Percentiles rank a stretch among this genome's conserved stretches.
These are phyloP conservation scores for Spinus olivaceus DNA, from an alignment of 2,797 vertebrate species.

Conservation along the genomic window DNA sequence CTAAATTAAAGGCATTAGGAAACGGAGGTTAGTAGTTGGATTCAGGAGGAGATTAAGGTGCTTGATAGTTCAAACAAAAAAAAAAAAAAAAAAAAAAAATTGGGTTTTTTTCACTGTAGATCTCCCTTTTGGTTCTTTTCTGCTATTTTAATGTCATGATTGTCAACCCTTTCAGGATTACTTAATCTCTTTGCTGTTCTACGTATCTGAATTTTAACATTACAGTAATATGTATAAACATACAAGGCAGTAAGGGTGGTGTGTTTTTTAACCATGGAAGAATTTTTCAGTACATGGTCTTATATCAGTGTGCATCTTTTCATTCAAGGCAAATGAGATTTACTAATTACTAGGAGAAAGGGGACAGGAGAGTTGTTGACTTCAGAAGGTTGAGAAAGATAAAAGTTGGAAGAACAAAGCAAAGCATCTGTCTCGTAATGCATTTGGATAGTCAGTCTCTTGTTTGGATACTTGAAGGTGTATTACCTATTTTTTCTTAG, in stretches of 20 bases:
- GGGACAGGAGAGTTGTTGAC: not conserved
- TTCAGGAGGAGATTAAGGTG: not conserved
- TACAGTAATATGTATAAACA: not conserved
- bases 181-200: not conserved
- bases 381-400: not conserved
- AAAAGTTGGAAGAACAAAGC: not conserved
- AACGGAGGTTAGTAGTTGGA: not conserved
- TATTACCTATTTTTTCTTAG: not conserved
- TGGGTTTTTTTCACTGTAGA: not conserved
- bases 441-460: not conserved
- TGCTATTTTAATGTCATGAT: not conserved
- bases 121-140: not conserved
- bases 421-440: not conserved
- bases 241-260: not conserved
- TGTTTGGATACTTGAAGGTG: not conserved
- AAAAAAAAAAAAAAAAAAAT: not conserved
- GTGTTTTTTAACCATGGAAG: not conserved
- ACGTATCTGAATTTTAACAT: not conserved
- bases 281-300: not conserved
- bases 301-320: not conserved
- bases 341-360: not conserved
- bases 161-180: not conserved
- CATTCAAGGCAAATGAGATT: not conserved
- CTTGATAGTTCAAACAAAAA: not conserved
- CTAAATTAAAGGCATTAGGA: not conserved